phyloP scores from a whole-genome alignment of 2,797 vertebrate genomes.

The Sarcoramphus papa region DNA sequence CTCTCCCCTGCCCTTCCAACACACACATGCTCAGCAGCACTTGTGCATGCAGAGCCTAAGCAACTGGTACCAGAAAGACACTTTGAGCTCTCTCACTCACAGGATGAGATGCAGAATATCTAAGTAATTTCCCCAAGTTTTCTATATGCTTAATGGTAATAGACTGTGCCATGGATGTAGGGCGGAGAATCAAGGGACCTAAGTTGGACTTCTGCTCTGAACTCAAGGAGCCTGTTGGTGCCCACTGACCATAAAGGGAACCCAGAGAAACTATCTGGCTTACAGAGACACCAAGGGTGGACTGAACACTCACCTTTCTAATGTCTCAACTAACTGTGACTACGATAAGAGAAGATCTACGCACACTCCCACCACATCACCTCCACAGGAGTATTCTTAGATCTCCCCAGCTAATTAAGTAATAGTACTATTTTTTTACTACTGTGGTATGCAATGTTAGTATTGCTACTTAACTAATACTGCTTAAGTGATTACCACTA shows the following conservation, averaged over 20 bases:
- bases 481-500: background rate
- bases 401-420: background rate
- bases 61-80: background rate
- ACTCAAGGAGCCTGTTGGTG: background rate
- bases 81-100: background rate
- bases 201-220: background rate
- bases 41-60: background rate
- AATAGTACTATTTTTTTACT: background rate
- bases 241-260: background rate
- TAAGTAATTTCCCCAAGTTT: background rate
- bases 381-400: background rate
- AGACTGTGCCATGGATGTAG: background rate
- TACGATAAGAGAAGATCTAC: fast-evolving
- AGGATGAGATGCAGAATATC: background rate
- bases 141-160: background rate
- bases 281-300: background rate
- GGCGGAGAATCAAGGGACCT: background rate
- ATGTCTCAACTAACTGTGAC: background rate
- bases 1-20: background rate
- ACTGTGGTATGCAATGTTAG: background rate
- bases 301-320: background rate
- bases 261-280: background rate
- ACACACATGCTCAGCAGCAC: background rate
- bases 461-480: background rate
- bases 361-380: background rate